Evolutionary conservation across 2,888 invertebrate genomes (phyloP), one percentile per base, ranked within the genome.

Genomic region (Coelinius sp.): DNA sequence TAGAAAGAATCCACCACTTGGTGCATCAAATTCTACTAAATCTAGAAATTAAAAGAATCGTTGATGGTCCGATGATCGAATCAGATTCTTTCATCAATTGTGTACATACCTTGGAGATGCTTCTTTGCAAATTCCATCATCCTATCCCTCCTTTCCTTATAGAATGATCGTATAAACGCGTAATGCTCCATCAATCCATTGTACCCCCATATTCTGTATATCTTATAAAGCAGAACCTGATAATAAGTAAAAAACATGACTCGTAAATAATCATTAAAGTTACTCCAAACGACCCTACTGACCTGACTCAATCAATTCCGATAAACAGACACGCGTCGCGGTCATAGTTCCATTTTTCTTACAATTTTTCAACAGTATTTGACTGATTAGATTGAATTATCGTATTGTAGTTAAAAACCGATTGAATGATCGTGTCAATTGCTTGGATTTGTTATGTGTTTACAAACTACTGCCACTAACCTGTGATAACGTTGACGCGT

Each of bases 1-100:
- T 44, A 94, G 89, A 87, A 95, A 95, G 90, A 95, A 92, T 0
- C 95, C 95, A 1, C 93, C 94, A 2, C 88, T 85, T 0, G 95
- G 95, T 24, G 90, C 83, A 0, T 87, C 82, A 91, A 93, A 94
- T 71, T 92, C 92, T 1, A 91, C 92, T 2, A 94, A 83, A 62
- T 91, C 92, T 89, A n/a, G n/a, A 41, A 7, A 31, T 31, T 31
- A 31, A 3, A 31, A 31, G 7, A 5, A 31, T 31, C 3, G 7
- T 31, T 31, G n/a, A 31, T 41, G 14, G 46, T 24, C 10, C 22
- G 20, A 10, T 8, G 6, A 27, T 68, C 20, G 31, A 17, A 17
- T 65, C n/a, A 72, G 27, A 4, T 0, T 35, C 8, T 35, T 1
- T 35, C 10, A 10, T 41, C 24, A 41, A 64, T 20, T 17, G 6